Conservation (phyloP, 2,797 vertebrate species). For the Sciurus carolinensis region DNA sequence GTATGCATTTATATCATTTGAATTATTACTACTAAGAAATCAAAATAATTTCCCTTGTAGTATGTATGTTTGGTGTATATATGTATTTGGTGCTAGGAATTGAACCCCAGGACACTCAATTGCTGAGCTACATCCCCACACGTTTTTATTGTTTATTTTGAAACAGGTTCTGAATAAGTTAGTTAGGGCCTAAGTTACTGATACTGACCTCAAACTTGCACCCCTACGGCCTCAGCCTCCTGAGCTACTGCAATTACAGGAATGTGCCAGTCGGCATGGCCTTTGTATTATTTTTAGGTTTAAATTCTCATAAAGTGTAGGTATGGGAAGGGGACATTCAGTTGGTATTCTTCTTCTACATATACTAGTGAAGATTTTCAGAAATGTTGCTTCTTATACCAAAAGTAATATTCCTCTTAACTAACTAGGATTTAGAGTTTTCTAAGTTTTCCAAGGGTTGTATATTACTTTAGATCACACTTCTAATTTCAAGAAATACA, state of each 20-base stretch:
- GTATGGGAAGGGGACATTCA: not conserved
- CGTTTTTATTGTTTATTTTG: not conserved
- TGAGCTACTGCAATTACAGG: too few species aligned
- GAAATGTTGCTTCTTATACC: not conserved
- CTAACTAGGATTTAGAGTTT: not conserved
- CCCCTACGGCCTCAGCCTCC: too few species aligned
- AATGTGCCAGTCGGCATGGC: too few species aligned
- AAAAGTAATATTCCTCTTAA: not conserved
- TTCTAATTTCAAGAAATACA: constrained; percentile 31
- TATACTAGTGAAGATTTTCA: not conserved
- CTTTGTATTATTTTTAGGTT: constrained; percentile 18
- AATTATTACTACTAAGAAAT: not conserved
- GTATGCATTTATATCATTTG: not conserved
- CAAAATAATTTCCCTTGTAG: not conserved
- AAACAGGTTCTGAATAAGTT: too few species aligned
- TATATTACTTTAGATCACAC: not conserved
- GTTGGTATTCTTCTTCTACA: not conserved
- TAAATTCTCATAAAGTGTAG: not conserved
- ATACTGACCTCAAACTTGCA: too few species aligned
- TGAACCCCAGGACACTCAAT: too few species aligned
- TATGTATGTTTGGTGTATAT: too few species aligned
- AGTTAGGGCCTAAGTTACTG: too few species aligned
- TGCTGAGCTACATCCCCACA: too few species aligned
- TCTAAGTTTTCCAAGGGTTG: not conserved
- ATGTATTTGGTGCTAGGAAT: too few species aligned